Percentiles rank a stretch among this genome's conserved stretches.
phyloP scores from a whole-genome alignment of 2,888 invertebrate species.

The Drosophila tanythrix region DNA sequence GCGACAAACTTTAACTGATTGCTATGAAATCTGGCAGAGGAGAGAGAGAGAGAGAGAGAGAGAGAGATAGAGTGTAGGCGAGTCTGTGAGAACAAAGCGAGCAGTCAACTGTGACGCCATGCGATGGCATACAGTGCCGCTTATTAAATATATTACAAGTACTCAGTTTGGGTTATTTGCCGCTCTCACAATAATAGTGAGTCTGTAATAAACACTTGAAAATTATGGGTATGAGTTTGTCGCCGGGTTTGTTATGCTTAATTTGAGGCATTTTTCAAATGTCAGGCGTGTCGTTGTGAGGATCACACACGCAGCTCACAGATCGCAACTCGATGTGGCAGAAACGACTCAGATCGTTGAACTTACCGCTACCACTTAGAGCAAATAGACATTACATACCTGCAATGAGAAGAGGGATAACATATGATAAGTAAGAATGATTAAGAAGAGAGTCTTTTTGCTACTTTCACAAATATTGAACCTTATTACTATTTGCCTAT shows the following conservation, averaged over 20 bases:
- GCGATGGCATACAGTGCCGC: constrained; percentile 58
- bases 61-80: background rate
- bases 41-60: background rate
- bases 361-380: constrained; percentile 25
- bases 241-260: constrained; percentile 45
- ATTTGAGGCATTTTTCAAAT: constrained; percentile 58
- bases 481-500: background rate
- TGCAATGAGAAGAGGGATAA: constrained; percentile 40
- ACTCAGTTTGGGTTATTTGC: constrained; percentile 5
- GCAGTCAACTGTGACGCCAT: constrained; percentile 46
- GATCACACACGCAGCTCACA: constrained; percentile 75
- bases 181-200: constrained; percentile 6
- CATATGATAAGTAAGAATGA: constrained; percentile 3
- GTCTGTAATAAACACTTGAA: constrained; percentile 65
- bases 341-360: constrained; percentile 10
- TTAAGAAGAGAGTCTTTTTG: background rate
- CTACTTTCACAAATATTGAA: background rate
- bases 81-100: constrained; percentile 34
- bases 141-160: constrained; percentile 58
- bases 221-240: constrained; percentile 43
- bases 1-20: constrained; percentile 51
- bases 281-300: constrained; percentile 58
- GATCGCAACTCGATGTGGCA: constrained; percentile 24
- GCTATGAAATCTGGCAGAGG: background rate
- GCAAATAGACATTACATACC: constrained; percentile 36